Conservation (phyloP, 2,113 vertebrate species). For the Cyrtonyx montezumae region DNA sequence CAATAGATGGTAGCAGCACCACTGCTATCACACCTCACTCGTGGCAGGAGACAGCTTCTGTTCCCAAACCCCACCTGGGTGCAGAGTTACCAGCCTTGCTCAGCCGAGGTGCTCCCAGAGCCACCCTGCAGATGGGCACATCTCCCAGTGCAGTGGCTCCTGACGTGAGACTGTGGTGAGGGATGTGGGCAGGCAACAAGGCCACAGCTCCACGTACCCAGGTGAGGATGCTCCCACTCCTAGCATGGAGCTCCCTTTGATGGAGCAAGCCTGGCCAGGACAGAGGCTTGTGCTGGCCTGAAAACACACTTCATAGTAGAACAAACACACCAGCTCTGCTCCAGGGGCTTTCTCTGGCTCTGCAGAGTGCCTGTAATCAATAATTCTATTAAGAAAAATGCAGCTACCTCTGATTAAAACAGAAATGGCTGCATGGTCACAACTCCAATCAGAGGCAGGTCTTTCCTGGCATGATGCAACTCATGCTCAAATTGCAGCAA, state of each 20-base stretch:
- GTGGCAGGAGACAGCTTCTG: background rate
- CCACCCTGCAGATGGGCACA: background rate
- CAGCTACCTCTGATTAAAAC: slow-evolving; percentile 53
- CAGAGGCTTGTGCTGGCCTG: background rate
- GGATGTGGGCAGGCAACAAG: background rate
- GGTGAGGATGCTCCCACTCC: background rate
- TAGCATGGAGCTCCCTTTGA: background rate
- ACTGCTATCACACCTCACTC: background rate
- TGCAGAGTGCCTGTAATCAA: slow-evolving; percentile 54
- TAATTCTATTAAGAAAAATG: slow-evolving; percentile 59
- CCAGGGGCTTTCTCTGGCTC: slow-evolving; percentile 52
- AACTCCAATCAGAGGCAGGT: slow-evolving; percentile 15
- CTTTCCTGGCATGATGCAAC: slow-evolving; percentile 44
- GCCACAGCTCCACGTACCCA: background rate
- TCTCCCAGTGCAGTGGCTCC: background rate
- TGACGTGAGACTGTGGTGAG: background rate
- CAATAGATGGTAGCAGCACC: slow-evolving; percentile 64
- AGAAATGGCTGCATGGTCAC: background rate
- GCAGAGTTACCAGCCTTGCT: too few species aligned
- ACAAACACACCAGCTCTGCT: slow-evolving; percentile 21
- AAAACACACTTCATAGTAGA: background rate
- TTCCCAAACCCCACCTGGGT: background rate
- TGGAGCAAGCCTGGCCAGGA: background rate
- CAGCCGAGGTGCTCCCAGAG: background rate
- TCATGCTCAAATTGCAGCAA: slow-evolving; percentile 60